These are phyloP conservation scores for Polydesmus complanatus DNA, from an alignment of 2,888 invertebrate genomes.

Conservation along the genomic window DNA sequence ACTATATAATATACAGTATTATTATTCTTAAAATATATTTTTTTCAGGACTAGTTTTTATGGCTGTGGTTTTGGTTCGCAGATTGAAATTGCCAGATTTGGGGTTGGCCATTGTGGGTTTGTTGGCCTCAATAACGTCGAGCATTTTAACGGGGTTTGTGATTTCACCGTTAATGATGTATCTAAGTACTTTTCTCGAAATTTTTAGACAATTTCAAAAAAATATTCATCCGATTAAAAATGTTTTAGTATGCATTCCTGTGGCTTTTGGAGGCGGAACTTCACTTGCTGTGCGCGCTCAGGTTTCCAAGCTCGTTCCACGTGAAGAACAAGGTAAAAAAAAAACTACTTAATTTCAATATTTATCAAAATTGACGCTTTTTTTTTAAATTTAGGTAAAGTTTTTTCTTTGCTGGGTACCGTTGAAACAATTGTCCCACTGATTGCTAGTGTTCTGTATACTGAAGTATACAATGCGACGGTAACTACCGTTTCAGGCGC, in stretches of 20 bases:
- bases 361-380: not conserved
- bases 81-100: constrained; percentile 1
- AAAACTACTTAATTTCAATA: not conserved
- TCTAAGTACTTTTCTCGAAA: not conserved
- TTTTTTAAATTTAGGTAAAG: constrained; percentile 9
- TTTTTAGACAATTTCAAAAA: too few relatives aligned
- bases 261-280: not conserved
- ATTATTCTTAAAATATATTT: not conserved
- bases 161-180: not conserved
- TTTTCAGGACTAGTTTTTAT: constrained; percentile 1
- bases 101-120: constrained; percentile 1
- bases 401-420: constrained; percentile 10
- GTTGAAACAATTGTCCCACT: constrained; percentile 9
- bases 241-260: not conserved
- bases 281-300: not conserved
- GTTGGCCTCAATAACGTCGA: not conserved
- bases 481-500: constrained; percentile 3
- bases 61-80: not conserved
- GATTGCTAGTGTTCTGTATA: constrained; percentile 6
- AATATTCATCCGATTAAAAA: not conserved
- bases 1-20: too few relatives aligned
- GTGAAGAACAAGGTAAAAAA: constrained; percentile 9
- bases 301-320: constrained; percentile 6
- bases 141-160: not conserved
- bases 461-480: constrained; percentile 15